Evolutionary conservation across 2,113 vertebrate species (phyloP), one percentile per base, ranked within the genome.

Genomic region (Lophotis ruficrista): DNA sequence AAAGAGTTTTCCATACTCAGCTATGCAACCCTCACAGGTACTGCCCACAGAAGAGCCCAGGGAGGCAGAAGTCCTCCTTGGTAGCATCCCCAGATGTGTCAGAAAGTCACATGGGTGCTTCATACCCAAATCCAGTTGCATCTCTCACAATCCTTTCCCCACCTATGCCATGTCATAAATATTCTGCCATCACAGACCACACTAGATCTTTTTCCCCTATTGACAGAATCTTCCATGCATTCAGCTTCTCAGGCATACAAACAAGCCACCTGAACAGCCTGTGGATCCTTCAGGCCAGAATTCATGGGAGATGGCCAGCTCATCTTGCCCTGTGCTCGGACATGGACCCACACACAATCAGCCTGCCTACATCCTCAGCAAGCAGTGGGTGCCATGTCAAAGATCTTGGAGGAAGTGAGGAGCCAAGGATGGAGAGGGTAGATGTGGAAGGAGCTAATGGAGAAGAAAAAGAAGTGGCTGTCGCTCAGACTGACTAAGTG

Each of bases 341-440:
- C 21, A 35, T 0, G 0, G 10, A 15, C n/a, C 17, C 6, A 2
- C 12, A 8, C 9, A 2, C 30, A 24, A 28, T 25, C 64, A 77
- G 16, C 30, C n/a, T 53, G 37, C 27, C 48, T 2, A 0, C 1
- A 3, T 50, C 8, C 31, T 22, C 53, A 64, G 48, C 8, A n/a
- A 35, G 33, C 15, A 30, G 35, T 12, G 23, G 24, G 37, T 9
- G 8, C 4, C 6, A 2, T 28, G 16, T 5, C 61, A 56, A 57
- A 73, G 73, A 77, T 35, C 24, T 4, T 48, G 45, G 70, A 68
- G 56, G 13, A 90, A 15, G 16, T 35, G 33, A 77, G 48, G 19
- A 83, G 12, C 14, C 31, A 50, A 60, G 43, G 38, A 15, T 22
- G 14, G 33, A 87, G 38, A 65, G 19, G 18, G 10, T 25, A 60